A percentile compares a stretch with the other conserved stretches of the same genome.
Evolutionary conservation across 2,888 invertebrate genomes (phyloP).

Genomic region (Spisula subtruncata): DNA sequence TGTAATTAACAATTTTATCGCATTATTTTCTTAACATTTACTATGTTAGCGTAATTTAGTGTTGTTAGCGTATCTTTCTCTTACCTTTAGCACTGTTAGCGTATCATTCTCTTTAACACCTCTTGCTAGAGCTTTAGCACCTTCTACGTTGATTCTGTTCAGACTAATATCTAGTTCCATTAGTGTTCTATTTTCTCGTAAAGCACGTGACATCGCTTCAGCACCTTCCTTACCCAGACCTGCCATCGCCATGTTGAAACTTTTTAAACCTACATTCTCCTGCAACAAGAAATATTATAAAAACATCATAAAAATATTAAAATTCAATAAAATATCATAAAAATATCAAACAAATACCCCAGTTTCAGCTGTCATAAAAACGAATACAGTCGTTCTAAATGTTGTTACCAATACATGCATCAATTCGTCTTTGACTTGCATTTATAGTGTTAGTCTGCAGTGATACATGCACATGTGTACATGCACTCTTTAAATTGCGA

Average conservation of each 20-base stretch:
- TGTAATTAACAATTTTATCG: constrained; percentile 72
- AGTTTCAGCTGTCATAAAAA: too few relatives aligned
- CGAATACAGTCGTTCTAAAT: not conserved
- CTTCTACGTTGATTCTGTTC: constrained; percentile 84
- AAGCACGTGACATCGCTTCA: constrained; percentile 80
- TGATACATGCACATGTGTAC: not conserved
- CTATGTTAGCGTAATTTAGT: constrained; percentile 77
- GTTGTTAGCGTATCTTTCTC: constrained; percentile 81
- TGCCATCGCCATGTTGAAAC: constrained; percentile 84
- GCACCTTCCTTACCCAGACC: constrained; percentile 84
- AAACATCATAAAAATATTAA: too few relatives aligned
- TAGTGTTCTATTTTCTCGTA: constrained; percentile 84
- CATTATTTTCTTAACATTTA: constrained; percentile 83
- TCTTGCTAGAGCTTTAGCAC: constrained; percentile 79
- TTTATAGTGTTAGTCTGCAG: not conserved
- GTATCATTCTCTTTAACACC: constrained; percentile 83
- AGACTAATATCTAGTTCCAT: constrained; percentile 84
- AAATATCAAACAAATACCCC: too few relatives aligned
- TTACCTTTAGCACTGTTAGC: constrained; percentile 78
- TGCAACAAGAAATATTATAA: constrained; percentile 61
- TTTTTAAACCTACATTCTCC: constrained; percentile 85
- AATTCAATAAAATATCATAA: too few relatives aligned
- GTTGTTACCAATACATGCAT: not conserved
- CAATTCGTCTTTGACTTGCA: not conserved
- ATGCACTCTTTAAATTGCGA: not conserved